Percentiles rank a stretch among this genome's conserved stretches.
phyloP scores from a whole-genome alignment of 2,797 vertebrate genomes.

The Poeciliopsis gracilis region DNA sequence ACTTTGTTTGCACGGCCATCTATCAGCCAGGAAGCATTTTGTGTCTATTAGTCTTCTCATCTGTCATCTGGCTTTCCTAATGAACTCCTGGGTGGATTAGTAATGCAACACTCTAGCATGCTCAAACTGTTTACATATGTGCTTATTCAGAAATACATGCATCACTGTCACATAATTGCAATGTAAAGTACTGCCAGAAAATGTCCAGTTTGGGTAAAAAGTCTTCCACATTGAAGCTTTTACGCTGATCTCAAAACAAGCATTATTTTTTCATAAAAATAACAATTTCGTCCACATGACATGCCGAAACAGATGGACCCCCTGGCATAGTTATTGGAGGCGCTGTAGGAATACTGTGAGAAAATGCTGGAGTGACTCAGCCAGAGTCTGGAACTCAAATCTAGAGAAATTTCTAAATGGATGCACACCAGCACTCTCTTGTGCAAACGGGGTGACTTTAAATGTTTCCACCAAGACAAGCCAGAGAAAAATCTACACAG shows the following conservation, averaged over 20 bases:
- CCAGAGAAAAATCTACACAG: not conserved
- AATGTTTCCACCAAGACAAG: not conserved
- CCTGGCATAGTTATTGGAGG: not conserved
- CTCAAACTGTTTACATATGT: conserved; percentile 20
- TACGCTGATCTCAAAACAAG: not conserved
- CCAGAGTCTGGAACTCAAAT: not conserved
- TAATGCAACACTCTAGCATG: conserved; percentile 21
- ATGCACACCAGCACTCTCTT: not conserved
- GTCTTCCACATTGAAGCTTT: not conserved
- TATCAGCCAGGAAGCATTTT: conserved; percentile 63
- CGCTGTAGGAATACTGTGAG: not conserved
- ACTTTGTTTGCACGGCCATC: conserved; percentile 34
- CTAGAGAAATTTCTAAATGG: not conserved
- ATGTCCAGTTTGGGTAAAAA: not conserved
- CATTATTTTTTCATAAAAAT: not conserved
- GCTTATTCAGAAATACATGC: not conserved
- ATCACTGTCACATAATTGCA: not conserved
- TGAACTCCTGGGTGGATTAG: conserved; percentile 73
- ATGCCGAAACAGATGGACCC: not conserved
- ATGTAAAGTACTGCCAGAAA: not conserved
- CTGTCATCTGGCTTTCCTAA: conserved; percentile 72
- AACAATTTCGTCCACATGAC: not conserved
- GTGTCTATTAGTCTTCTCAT: conserved; percentile 71
- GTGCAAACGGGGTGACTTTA: not conserved
- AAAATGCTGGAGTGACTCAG: not conserved